Evolutionary conservation across 2,797 vertebrate species (phyloP), one percentile per base, ranked within the genome.

Genomic region (Nyctalus aviator): DNA sequence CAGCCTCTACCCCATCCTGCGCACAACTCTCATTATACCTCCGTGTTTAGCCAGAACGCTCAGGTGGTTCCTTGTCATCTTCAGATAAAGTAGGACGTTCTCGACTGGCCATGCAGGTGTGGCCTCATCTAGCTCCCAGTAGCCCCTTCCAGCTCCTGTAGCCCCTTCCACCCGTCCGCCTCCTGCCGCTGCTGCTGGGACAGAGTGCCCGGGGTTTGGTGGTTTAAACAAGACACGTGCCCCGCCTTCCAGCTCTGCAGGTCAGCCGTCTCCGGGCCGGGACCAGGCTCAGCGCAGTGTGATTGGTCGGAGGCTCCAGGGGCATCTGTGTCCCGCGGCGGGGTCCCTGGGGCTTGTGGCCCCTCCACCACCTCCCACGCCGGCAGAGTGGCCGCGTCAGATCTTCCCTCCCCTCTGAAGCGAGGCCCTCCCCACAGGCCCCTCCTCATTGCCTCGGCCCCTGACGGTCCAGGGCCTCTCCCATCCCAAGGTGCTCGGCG

Each of bases 51-150:
- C 72, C 27, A 69, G 71, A 66, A 85, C 5, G 11, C 32, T 73
- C n/a, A 10, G 21, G 21, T 48, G 55, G 15, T 12, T 83, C 50
- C 35, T 76, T 64, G 18, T 37, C 73, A 17, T 59, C 59, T 91
- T 88, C 48, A 76, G 23, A 84, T 71, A 32, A 90, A 93, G 82
- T 79, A 18, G 10, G 77, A 55, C 86, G 20, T 94, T 93, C 73
- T 96, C 79, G 35, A 48, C 15, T 3, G 14, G 53, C 35, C 12
- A 17, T 11, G 46, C 41, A 27, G 17, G 9, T 11, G 27, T 30
- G 85, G 13, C 4, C n/a, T 82, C 53, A 66, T 48, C 35, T 4
- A 88, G 35, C 27, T 21, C 11, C 12, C 13, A 68, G 14, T 35
- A 11, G 15, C 41, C 20, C 55, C 27, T 32, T 13, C 4, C 75